phyloP scores from a whole-genome alignment of 2,888 invertebrate genomes.

The Stegophylla sp. region DNA sequence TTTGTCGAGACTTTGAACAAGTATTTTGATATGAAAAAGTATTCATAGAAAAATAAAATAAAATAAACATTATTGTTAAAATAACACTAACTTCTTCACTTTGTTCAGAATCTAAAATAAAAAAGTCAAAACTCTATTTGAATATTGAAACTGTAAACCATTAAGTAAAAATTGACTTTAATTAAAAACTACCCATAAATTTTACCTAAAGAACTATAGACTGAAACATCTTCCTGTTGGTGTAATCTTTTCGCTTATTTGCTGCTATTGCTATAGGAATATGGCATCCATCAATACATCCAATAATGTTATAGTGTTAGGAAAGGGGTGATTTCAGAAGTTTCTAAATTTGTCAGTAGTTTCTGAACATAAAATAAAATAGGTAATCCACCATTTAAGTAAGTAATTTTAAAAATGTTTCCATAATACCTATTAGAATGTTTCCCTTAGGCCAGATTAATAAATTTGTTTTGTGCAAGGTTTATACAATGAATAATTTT shows the following conservation, averaged over 20 bases:
- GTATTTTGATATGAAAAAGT: too few relatives aligned
- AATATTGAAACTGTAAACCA: too few relatives aligned
- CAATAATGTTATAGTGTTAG: conserved; percentile 2
- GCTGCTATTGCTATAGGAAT: neutral
- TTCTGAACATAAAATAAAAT: neutral
- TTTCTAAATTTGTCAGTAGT: neutral
- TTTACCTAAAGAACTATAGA: neutral
- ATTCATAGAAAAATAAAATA: too few relatives aligned
- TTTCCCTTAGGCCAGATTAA: conserved; percentile 4
- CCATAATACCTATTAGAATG: neutral
- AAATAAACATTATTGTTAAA: too few relatives aligned
- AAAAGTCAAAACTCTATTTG: too few relatives aligned
- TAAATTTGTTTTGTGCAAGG: neutral
- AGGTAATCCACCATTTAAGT: neutral
- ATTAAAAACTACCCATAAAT: too few relatives aligned
- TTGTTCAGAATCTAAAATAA: too few relatives aligned
- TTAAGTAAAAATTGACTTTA: too few relatives aligned
- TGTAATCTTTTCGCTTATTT: conserved; percentile 5
- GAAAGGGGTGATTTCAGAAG: neutral
- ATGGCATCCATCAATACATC: neutral
- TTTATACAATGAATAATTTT: neutral
- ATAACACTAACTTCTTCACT: too few relatives aligned
- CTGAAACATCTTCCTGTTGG: conserved; percentile 8
- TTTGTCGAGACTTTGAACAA: too few relatives aligned
- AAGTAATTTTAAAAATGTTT: neutral